A percentile compares a stretch with the other conserved stretches of the same genome.
Evolutionary conservation across 2,113 vertebrate species (phyloP).

Genomic region (Laticauda laticaudata): DNA sequence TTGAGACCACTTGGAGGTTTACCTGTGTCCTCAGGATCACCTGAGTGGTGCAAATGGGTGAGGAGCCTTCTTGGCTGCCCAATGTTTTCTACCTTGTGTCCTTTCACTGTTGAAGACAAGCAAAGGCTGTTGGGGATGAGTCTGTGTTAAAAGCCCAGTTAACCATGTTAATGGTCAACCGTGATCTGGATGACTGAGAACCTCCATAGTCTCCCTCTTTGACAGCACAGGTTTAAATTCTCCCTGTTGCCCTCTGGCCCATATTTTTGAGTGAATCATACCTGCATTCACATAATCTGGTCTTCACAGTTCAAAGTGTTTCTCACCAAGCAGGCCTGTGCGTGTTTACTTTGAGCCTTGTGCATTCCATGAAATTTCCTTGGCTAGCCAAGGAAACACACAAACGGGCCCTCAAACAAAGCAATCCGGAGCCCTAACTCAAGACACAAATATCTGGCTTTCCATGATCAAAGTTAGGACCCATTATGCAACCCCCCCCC

Average conservation of each 20-base stretch:
- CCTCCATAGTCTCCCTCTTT: not conserved
- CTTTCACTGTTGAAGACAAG: too few species aligned
- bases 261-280: not conserved
- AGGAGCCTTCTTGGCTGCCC: too few species aligned
- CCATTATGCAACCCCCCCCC: not conserved
- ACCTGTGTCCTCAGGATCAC: too few species aligned
- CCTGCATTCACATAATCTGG: not conserved
- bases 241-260: not conserved
- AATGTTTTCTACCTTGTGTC: too few species aligned
- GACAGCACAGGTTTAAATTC: not conserved
- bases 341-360: not conserved
- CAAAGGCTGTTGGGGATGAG: too few species aligned
- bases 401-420: not conserved
- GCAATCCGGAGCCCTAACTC: not conserved
- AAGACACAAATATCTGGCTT: not conserved
- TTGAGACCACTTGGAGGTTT: too few species aligned
- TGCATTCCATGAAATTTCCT: not conserved
- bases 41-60: too few species aligned
- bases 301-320: not conserved
- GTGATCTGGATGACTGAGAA: too few species aligned
- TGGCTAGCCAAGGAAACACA: not conserved
- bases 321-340: not conserved
- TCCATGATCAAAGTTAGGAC: not conserved
- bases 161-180: too few species aligned
- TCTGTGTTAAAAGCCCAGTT: not conserved